Percentiles rank a stretch among this genome's conserved stretches.
These are phyloP conservation scores for Rhogogaster chlorosoma DNA, from an alignment of 2,888 invertebrate genomes.

Conservation along the genomic window DNA sequence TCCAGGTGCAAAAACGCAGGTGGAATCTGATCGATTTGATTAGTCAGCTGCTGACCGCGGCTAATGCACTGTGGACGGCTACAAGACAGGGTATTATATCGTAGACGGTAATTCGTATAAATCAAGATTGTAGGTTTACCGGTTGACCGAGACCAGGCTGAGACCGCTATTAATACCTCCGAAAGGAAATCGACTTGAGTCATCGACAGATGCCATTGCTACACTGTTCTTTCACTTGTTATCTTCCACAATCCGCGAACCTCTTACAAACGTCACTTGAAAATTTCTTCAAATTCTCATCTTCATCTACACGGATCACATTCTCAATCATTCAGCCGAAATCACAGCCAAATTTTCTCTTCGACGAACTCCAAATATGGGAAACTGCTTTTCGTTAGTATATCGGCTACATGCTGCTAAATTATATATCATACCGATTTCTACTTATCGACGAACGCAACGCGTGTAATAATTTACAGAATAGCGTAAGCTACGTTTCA, in stretches of 20 bases:
- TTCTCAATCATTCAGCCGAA: not conserved
- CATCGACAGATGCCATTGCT: constrained; percentile 38
- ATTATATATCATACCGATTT: not conserved
- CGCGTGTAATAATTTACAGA: not conserved
- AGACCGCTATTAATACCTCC: constrained; percentile 51
- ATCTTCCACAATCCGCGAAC: not conserved
- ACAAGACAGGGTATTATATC: not conserved
- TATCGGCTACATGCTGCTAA: not conserved
- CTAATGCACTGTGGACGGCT: not conserved
- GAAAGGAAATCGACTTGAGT: constrained; percentile 53
- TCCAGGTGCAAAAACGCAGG: not conserved
- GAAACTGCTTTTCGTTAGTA: constrained; percentile 34
- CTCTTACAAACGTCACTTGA: not conserved
- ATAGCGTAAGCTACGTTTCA: not conserved
- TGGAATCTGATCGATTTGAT: constrained; percentile 29
- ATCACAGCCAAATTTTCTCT: not conserved
- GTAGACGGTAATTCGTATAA: constrained; percentile 17
- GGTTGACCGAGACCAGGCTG: constrained; percentile 50
- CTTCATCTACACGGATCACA: not conserved
- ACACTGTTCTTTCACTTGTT: constrained; percentile 48
- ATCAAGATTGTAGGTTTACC: constrained; percentile 35
- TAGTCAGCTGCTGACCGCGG: constrained; percentile 1
- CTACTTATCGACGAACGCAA: not conserved
- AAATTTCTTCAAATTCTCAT: constrained; percentile 7
- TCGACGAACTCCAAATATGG: constrained; percentile 3